phyloP scores from a whole-genome alignment of 1,140 invertebrate genomes.

The Drosophila nasuta region DNA sequence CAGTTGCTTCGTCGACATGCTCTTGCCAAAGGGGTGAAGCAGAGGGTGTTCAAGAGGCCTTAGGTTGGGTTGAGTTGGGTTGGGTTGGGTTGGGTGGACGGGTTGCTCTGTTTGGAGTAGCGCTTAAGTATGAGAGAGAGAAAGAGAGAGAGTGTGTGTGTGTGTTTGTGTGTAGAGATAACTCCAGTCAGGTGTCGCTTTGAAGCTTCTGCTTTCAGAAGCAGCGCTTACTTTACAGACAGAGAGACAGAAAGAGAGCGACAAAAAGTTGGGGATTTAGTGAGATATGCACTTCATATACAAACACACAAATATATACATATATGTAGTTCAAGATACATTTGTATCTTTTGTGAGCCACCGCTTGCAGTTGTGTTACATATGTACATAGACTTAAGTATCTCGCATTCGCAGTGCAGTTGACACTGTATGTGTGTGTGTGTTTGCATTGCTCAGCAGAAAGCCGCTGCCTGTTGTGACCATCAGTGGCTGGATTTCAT shows the following conservation, averaged over 20 bases:
- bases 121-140: slow-evolving; percentile 25
- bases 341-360: slow-evolving; percentile 58
- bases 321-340: slow-evolving; percentile 32
- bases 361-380: slow-evolving; percentile 21
- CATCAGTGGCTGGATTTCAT: slow-evolving; percentile 63
- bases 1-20: slow-evolving; percentile 9
- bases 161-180: slow-evolving; percentile 53
- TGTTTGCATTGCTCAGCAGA: slow-evolving; percentile 73
- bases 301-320: no score
- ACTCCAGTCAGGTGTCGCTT: slow-evolving; percentile 62
- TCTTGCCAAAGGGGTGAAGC: background rate
- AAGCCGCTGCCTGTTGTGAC: slow-evolving; percentile 45
- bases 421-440: slow-evolving; percentile 27
- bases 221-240: slow-evolving; percentile 54
- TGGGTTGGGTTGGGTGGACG: background rate
- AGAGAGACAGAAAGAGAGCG: background rate
- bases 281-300: background rate
- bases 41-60: background rate
- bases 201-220: slow-evolving; percentile 35
- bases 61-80: background rate
- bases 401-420: slow-evolving; percentile 17
- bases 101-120: slow-evolving; percentile 29
- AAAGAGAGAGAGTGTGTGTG: slow-evolving; percentile 18
- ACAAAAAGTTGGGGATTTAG: slow-evolving; percentile 1
- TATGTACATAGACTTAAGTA: slow-evolving; percentile 30